Evolutionary conservation across 2,888 invertebrate genomes (phyloP).

Genomic region (Cephalotes varians): DNA sequence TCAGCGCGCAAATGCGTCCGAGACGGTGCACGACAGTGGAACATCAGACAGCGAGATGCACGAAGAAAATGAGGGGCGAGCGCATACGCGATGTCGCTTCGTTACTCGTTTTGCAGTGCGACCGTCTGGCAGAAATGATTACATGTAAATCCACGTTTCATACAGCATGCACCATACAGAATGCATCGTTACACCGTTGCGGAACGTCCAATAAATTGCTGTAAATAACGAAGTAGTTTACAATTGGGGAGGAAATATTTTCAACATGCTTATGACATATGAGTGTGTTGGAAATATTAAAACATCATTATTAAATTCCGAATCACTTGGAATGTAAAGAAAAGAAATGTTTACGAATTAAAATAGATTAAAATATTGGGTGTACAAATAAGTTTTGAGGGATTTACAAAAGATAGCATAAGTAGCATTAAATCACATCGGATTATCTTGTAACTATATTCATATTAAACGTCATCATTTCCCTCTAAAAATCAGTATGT

Average conservation of each 20-base stretch:
- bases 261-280: too few relatives aligned
- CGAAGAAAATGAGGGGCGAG: slow-evolving; percentile 58
- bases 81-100: slow-evolving; percentile 17
- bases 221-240: slow-evolving; percentile 16
- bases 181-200: slow-evolving; percentile 14
- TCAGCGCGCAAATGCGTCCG: slow-evolving; percentile 34
- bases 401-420: too few relatives aligned
- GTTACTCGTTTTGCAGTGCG: slow-evolving; percentile 41
- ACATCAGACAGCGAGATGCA: slow-evolving; percentile 53
- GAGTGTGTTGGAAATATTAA: not conserved
- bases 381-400: too few relatives aligned
- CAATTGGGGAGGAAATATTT: not conserved
- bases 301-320: not conserved
- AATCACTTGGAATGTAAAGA: not conserved
- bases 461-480: too few relatives aligned
- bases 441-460: too few relatives aligned
- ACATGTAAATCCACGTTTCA: slow-evolving; percentile 32
- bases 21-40: slow-evolving; percentile 50
- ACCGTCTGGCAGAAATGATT: slow-evolving; percentile 28
- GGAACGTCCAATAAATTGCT: slow-evolving; percentile 16
- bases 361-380: too few relatives aligned
- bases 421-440: too few relatives aligned
- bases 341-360: not conserved
- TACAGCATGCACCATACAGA: slow-evolving; percentile 8
- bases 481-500: too few relatives aligned